Evolutionary conservation across 1,140 invertebrate species (phyloP), one percentile per base, ranked within the genome.

Genomic region (Panagrolaimus sp.): DNA sequence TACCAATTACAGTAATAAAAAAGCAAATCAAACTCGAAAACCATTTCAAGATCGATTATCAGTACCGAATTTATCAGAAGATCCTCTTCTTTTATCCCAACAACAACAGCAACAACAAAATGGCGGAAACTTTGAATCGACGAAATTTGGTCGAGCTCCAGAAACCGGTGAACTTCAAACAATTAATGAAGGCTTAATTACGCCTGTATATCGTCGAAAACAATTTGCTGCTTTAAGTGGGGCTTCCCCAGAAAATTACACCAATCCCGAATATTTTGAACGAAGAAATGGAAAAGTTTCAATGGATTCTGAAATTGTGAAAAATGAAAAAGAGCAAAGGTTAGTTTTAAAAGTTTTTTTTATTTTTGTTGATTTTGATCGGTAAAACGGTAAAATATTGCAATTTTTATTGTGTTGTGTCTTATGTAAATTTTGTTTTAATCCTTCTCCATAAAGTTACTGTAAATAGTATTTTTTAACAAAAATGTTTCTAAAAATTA

Each of bases 121-220:
- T 43, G 28, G 26, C n/a, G 64, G 7, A 8, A 44, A 7, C 1
- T n/a, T 28, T 43, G 45, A 28, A 10, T 10, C 21, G 6, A 38
- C 43, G 6, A 65, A 28, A 65, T 44, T 65, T 46, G 45, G 64
- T 15, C 7, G 45, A 2, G 26, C 15, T 24, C 21, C 64, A 45
- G 21, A 65, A 15, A 67, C 69, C 43, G 45, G n/a, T 17, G 46
- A 67, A 10, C 44, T 77, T 38, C 58, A 78, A 65, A 70, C 69
- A 6, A 79, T 80, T 44, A 79, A 80, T 65, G 78, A 79, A 67
- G 78, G 78, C 64, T 65, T 79, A 12, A 70, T 79, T 14, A 79
- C 78, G n/a, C 78, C 78, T 6, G 77, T 79, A 2, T 68, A 78
- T 5, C 67, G 78, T 21, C 63, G 78, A 24, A 79, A 80, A 68